These are phyloP conservation scores for Caradrina clavipalpis DNA, from an alignment of 2,888 invertebrate genomes.

Conservation along the genomic window DNA sequence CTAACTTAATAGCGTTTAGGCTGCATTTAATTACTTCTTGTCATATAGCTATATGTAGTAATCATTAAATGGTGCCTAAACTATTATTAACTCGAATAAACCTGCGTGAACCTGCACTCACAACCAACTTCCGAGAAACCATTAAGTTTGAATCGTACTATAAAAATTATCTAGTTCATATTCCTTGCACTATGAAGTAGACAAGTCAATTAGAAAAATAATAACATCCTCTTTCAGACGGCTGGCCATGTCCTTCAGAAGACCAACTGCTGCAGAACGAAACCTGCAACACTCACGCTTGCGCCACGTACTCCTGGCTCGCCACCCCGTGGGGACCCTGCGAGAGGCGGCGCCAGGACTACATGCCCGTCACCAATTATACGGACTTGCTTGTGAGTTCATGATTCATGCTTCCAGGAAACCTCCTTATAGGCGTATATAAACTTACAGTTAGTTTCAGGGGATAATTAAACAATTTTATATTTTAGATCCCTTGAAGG, in stretches of 20 bases:
- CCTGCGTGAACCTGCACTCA: too few relatives aligned
- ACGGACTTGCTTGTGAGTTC: conserved; percentile 80
- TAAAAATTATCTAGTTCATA: too few relatives aligned
- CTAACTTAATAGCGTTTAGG: too few relatives aligned
- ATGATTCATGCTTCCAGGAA: background rate
- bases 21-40: too few relatives aligned
- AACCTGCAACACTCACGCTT: conserved; percentile 90
- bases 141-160: too few relatives aligned
- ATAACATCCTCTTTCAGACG: conserved; percentile 76
- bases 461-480: background rate
- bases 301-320: conserved; percentile 92
- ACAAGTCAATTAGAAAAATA: background rate
- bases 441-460: background rate
- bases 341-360: conserved; percentile 82
- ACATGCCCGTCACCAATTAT: conserved; percentile 79
- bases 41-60: too few relatives aligned
- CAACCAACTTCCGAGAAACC: too few relatives aligned
- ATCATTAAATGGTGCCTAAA: too few relatives aligned
- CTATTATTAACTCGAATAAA: too few relatives aligned
- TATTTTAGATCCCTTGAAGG: background rate
- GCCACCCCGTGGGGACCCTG: conserved; percentile 91
- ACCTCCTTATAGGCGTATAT: too few relatives aligned
- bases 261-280: conserved; percentile 90
- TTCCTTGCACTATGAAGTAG: background rate
- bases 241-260: conserved; percentile 90